phyloP scores from a whole-genome alignment of 2,888 invertebrate genomes.

The Pseudococcus jackbeardsleyi region DNA sequence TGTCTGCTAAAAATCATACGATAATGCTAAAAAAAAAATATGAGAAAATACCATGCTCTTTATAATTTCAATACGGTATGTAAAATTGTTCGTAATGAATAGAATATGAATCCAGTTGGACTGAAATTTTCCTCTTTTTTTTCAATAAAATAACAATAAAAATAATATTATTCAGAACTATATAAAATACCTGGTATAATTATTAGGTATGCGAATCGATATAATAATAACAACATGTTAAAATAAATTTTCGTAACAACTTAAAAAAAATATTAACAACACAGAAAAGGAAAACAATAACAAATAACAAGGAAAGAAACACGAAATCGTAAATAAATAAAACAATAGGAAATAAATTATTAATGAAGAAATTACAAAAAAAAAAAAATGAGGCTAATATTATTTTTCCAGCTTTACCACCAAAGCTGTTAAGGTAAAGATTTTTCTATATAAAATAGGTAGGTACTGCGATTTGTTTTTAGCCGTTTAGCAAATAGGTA shows the following conservation, averaged over 20 bases:
- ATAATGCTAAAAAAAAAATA: slow-evolving; percentile 27
- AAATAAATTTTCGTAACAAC: slow-evolving; percentile 42
- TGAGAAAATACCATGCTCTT: slow-evolving; percentile 43
- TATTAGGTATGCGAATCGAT: slow-evolving; percentile 50
- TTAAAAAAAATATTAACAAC: slow-evolving; percentile 59
- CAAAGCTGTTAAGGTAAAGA: slow-evolving; percentile 14
- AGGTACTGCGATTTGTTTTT: slow-evolving; percentile 43
- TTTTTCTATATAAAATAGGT: slow-evolving; percentile 2
- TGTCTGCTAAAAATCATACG: slow-evolving; percentile 44
- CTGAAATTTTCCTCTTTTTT: slow-evolving; percentile 23
- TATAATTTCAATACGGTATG: neutral
- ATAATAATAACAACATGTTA: slow-evolving; percentile 53
- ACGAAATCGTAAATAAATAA: slow-evolving; percentile 37
- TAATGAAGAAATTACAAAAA: slow-evolving; percentile 49
- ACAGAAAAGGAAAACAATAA: slow-evolving; percentile 59
- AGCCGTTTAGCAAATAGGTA: slow-evolving; percentile 36
- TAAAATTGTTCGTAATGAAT: too few relatives aligned
- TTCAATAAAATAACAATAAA: slow-evolving; percentile 38
- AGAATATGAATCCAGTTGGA: slow-evolving; percentile 38
- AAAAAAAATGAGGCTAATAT: slow-evolving; percentile 20
- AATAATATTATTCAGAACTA: neutral
- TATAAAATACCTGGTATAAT: slow-evolving; percentile 31
- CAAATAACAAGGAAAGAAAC: slow-evolving; percentile 55
- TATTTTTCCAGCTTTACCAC: slow-evolving; percentile 10
- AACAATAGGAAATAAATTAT: slow-evolving; percentile 15